Evolutionary conservation across 2,113 vertebrate species (phyloP), one percentile per base, ranked within the genome.

Genomic region (Trogon melanurus): DNA sequence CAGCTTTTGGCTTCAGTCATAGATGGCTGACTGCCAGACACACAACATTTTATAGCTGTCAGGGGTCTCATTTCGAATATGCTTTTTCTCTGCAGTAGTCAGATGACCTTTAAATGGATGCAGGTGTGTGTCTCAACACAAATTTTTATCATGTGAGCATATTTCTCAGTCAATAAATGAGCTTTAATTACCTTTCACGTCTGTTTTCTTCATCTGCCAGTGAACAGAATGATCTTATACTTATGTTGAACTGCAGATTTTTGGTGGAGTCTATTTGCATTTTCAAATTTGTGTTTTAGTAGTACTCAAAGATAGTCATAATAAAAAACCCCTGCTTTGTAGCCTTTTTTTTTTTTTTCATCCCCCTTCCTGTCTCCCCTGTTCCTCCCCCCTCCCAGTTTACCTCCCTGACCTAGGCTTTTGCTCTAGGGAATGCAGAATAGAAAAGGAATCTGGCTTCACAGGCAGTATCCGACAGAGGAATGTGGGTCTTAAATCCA

Each of bases 31-130:
- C 48, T 89, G 93, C 90, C 96, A 96, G 13, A 90, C 95, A 62
- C 79, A 84, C 85, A 91, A 51, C 65, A 34, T 80, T 69, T 86
- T 53, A 47, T 71, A 75, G 88, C 93, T 95, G 88, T 72, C 72
- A 83, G 76, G 75, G 76, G 75, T 86, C 95, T 84, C 27, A 6
- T 88, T 88, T 80, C 67, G 26, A 93, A 70, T 67, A 76, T 84
- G 72, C 23, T 94, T 80, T 94, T 88, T 91, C 90, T 94, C 90
- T 93, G 44, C 85, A 78, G 88, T 91, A 90, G 82, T 93, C 88
- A 86, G 74, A 80, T 95, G 90, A 93, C 88, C 92, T 96, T 88
- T 93, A 96, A 95, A 80, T 96, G 82, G 38, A 64, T 96, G 90
- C 92, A 96, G 95, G 93, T 96, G 88, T 95, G 85, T 94, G 79